Evolutionary conservation across 2,113 vertebrate genomes (phyloP).

Genomic region (Ciconia boyciana): DNA sequence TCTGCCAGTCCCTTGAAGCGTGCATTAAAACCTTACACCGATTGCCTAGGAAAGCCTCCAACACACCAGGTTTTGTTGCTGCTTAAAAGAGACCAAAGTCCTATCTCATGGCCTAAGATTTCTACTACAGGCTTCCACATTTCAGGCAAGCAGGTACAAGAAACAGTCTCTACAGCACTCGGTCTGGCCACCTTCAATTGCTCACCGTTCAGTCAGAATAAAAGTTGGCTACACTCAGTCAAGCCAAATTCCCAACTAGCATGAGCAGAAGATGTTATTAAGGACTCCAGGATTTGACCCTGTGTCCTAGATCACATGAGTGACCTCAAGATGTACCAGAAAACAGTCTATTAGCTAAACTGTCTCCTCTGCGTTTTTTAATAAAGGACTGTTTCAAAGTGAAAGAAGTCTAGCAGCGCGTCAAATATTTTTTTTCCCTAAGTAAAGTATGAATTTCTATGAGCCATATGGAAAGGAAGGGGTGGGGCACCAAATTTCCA

Average conservation of each 20-base stretch:
- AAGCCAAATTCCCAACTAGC: neutral
- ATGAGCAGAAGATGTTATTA: neutral
- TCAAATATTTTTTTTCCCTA: neutral
- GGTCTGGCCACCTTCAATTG: neutral
- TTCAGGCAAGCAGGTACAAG: neutral
- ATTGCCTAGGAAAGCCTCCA: constrained; percentile 9
- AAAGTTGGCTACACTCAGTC: neutral
- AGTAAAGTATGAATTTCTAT: neutral
- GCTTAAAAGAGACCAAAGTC: neutral
- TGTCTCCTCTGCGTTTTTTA: neutral
- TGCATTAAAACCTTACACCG: neutral
- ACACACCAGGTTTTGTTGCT: neutral
- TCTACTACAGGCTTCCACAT: neutral
- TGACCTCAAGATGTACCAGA: neutral
- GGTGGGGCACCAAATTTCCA: neutral
- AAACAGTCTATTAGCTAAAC: constrained; percentile 32
- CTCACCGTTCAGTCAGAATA: neutral
- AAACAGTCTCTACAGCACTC: neutral
- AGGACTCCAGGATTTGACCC: neutral
- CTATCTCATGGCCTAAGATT: neutral
- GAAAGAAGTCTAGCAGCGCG: neutral
- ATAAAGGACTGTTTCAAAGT: neutral
- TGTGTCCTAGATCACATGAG: neutral
- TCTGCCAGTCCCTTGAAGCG: constrained; percentile 6
- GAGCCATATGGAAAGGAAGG: constrained; percentile 22